Percentiles rank a stretch among this genome's conserved stretches.
Evolutionary conservation across 2,888 invertebrate genomes (phyloP).

Genomic region (Eilema depressum): DNA sequence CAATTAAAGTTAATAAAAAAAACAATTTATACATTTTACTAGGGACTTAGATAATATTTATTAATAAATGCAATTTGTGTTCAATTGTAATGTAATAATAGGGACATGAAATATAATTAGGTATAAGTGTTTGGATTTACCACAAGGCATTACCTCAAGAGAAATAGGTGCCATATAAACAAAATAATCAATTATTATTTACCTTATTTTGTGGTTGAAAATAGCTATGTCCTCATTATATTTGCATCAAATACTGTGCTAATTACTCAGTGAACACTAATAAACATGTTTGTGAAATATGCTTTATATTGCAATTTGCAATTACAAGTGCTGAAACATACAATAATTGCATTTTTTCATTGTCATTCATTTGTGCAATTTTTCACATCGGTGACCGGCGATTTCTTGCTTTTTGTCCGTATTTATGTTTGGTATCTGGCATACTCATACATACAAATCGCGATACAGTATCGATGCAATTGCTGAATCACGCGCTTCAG

Average conservation of each 20-base stretch:
- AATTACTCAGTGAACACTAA: neutral
- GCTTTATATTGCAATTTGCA: neutral
- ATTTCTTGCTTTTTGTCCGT: neutral
- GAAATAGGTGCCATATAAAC: conserved; percentile 47
- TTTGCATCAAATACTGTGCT: too few relatives aligned
- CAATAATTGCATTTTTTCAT: neutral
- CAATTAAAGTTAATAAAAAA: conserved; percentile 38
- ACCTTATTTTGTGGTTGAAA: neutral
- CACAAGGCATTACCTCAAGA: conserved; percentile 33
- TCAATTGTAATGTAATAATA: conserved; percentile 29
- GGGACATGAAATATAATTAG: conserved; percentile 10
- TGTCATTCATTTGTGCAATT: neutral
- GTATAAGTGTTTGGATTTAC: conserved; percentile 18
- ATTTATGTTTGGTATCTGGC: neutral
- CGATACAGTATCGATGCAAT: neutral
- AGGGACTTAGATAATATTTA: conserved; percentile 36
- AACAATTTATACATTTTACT: conserved; percentile 33
- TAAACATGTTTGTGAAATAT: neutral
- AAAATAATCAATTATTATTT: conserved; percentile 2
- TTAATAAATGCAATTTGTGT: conserved; percentile 31
- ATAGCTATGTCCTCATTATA: neutral
- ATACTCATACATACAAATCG: neutral
- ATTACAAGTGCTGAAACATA: neutral
- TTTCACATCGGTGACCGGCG: neutral
- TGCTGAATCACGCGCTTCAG: neutral